phyloP scores from a whole-genome alignment of 2,797 vertebrate species.

The Xenopus petersii region DNA sequence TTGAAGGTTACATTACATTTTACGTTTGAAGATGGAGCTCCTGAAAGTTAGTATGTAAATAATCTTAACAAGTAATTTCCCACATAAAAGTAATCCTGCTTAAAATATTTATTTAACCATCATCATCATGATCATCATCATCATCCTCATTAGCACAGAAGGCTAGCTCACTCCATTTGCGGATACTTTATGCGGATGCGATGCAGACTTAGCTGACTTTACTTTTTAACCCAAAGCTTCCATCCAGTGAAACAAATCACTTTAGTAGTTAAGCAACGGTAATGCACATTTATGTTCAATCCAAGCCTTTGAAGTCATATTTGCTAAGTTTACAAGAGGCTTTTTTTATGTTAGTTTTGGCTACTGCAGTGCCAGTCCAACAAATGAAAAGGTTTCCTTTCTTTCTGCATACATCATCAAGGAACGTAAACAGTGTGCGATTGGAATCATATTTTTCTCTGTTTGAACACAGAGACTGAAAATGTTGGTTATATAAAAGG shows the following conservation, averaged over 20 bases:
- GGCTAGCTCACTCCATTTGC: slow-evolving; percentile 24
- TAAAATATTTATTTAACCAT: not conserved
- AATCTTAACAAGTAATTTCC: slow-evolving; percentile 19
- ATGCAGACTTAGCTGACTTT: slow-evolving; percentile 15
- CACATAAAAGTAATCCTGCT: slow-evolving; percentile 25
- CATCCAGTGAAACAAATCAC: slow-evolving; percentile 30
- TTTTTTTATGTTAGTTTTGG: slow-evolving; percentile 45
- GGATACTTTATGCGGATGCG: slow-evolving; percentile 9
- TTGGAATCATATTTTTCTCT: slow-evolving; percentile 41
- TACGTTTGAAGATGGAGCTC: not conserved
- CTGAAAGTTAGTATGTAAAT: not conserved
- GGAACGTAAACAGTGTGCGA: slow-evolving; percentile 38
- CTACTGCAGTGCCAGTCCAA: slow-evolving; percentile 33
- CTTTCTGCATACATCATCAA: slow-evolving; percentile 31
- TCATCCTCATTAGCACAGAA: slow-evolving; percentile 10
- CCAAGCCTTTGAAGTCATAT: slow-evolving; percentile 35
- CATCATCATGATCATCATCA: slow-evolving; percentile 20
- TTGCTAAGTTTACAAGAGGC: slow-evolving; percentile 40
- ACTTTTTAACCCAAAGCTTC: slow-evolving; percentile 22
- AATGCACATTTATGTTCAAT: slow-evolving; percentile 28
- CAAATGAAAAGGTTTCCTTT: slow-evolving; percentile 38
- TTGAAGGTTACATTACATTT: not conserved
- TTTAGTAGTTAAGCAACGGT: slow-evolving; percentile 17
- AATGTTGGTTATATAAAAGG: slow-evolving; percentile 29
- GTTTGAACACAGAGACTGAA: slow-evolving; percentile 8